These are phyloP conservation scores for Anhinga rufa DNA, from an alignment of 2,113 vertebrate species.

Conservation along the genomic window DNA sequence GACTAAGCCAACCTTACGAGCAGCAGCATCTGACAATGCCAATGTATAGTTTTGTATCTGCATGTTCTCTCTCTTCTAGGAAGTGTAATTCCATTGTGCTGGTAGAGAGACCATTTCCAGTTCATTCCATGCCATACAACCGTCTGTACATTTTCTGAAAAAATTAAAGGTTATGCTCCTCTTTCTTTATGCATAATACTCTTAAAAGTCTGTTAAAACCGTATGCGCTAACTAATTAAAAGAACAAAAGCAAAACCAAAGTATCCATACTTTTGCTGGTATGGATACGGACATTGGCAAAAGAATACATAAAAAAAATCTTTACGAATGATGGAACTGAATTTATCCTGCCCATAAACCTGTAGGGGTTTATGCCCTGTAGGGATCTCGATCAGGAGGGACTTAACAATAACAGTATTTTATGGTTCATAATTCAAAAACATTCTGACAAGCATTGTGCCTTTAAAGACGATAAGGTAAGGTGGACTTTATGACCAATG, in stretches of 20 bases:
- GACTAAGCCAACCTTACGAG: background rate
- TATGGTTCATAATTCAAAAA: background rate
- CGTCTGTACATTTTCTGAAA: background rate
- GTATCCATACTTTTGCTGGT: background rate
- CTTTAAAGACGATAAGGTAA: background rate
- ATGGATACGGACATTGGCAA: background rate
- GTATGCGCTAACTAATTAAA: background rate
- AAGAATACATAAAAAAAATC: background rate
- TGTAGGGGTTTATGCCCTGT: background rate
- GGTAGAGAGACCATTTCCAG: background rate
- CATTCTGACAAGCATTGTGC: background rate
- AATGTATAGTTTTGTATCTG: background rate
- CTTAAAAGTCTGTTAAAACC: background rate
- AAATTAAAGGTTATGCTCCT: background rate
- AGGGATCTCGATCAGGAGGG: background rate
- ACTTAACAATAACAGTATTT: background rate
- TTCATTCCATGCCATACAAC: background rate
- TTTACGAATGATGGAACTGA: background rate
- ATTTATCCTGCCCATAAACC: background rate
- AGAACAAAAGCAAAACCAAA: background rate
- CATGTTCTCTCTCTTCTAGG: background rate
- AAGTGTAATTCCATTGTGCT: background rate
- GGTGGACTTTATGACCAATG: background rate
- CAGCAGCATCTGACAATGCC: background rate
- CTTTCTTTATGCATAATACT: background rate